These are phyloP conservation scores for Odontesthes bonariensis DNA, from an alignment of 2,113 vertebrate species.

Conservation along the genomic window DNA sequence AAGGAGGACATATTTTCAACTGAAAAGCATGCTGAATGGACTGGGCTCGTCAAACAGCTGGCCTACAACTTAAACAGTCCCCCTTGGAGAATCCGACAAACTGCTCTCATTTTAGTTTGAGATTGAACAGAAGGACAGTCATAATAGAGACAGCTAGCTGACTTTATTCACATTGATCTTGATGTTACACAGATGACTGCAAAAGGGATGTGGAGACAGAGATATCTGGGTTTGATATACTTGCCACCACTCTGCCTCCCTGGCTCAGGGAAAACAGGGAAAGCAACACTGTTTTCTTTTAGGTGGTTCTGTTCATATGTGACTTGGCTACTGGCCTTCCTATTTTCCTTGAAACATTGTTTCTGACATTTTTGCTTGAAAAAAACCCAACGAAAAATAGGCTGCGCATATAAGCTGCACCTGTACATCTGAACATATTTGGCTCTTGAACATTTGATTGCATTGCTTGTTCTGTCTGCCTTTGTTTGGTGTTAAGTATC, in stretches of 20 bases:
- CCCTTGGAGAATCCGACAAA: constrained; percentile 29
- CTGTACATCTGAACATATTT: constrained; percentile 8
- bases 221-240: constrained; percentile 68
- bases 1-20: constrained; percentile 45
- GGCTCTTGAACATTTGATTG: constrained; percentile 4
- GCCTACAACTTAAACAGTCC: constrained; percentile 32
- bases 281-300: constrained; percentile 70
- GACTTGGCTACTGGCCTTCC: constrained; percentile 40
- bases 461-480: constrained; percentile 32
- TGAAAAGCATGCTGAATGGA: constrained; percentile 54
- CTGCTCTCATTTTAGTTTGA: constrained; percentile 35
- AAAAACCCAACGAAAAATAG: neutral
- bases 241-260: constrained; percentile 28
- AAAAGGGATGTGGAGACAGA: constrained; percentile 25
- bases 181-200: constrained; percentile 66
- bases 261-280: constrained; percentile 70
- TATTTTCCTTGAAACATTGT: neutral
- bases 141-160: constrained; percentile 60
- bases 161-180: constrained; percentile 68
- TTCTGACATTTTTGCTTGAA: constrained; percentile 22
- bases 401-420: constrained; percentile 1
- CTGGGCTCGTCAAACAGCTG: constrained; percentile 49
- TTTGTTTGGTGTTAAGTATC: constrained; percentile 58
- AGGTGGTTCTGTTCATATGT: constrained; percentile 71
- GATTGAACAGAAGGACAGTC: constrained; percentile 60